These are phyloP conservation scores for Slavum lentiscoides DNA, from an alignment of 2,888 invertebrate genomes.

Conservation along the genomic window DNA sequence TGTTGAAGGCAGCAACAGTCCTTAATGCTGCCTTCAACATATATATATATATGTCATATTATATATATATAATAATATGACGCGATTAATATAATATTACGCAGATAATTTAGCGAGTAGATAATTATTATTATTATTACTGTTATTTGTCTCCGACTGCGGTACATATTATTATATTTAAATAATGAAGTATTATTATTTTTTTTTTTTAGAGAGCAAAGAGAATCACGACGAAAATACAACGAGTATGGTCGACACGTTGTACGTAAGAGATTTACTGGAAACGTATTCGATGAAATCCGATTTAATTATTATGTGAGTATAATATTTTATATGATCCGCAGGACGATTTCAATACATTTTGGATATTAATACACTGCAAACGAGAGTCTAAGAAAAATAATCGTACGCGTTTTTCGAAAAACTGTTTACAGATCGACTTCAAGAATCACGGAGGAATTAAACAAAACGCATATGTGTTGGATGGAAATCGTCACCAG, in stretches of 20 bases:
- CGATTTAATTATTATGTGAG: constrained; percentile 88
- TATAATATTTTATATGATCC: background rate
- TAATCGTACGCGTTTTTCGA: background rate
- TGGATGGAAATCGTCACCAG: constrained; percentile 30
- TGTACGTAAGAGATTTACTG: constrained; percentile 86
- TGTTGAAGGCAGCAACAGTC: too few relatives aligned
- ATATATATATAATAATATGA: too few relatives aligned
- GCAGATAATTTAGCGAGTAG: too few relatives aligned
- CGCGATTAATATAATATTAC: too few relatives aligned
- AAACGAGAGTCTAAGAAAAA: background rate
- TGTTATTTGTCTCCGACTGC: background rate
- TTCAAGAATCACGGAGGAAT: background rate
- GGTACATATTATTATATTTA: background rate
- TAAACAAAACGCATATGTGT: constrained; percentile 30
- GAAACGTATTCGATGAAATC: constrained; percentile 83
- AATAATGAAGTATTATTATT: background rate
- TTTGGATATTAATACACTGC: background rate
- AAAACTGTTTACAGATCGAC: constrained; percentile 5
- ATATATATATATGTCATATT: too few relatives aligned
- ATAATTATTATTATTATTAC: background rate
- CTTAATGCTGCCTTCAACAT: too few relatives aligned
- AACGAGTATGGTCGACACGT: constrained; percentile 86
- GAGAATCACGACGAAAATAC: constrained; percentile 61
- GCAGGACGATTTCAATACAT: background rate
- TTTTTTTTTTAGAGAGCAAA: constrained; percentile 32